These are phyloP conservation scores for Ypsolopha scabrella DNA, from an alignment of 2,888 invertebrate genomes.

Conservation along the genomic window DNA sequence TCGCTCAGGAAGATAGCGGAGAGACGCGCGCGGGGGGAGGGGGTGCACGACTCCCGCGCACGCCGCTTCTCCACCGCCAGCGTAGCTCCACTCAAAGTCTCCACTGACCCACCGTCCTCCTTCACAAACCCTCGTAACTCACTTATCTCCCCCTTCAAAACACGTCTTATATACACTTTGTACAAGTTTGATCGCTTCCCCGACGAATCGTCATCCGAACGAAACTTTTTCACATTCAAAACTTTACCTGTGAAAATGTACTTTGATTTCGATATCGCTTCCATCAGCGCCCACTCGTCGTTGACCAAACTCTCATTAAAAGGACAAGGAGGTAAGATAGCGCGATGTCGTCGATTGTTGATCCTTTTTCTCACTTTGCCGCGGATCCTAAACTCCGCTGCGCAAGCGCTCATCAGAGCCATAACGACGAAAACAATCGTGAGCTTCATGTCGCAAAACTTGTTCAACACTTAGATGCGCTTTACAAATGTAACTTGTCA, in stretches of 20 bases:
- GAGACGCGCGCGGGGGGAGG: conserved; percentile 52
- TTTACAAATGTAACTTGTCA: conserved; percentile 56
- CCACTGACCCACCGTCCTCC: conserved; percentile 35
- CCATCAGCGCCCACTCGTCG: conserved; percentile 63
- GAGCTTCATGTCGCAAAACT: conserved; percentile 51
- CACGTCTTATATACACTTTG: conserved; percentile 52
- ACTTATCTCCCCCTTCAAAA: conserved; percentile 55
- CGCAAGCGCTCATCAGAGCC: conserved; percentile 47
- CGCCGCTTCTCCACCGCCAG: conserved; percentile 43
- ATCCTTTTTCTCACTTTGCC: conserved; percentile 62
- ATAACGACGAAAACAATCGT: conserved; percentile 57
- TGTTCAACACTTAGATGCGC: conserved; percentile 41
- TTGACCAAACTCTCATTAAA: conserved; percentile 65
- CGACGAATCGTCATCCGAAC: conserved; percentile 28
- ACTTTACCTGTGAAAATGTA: conserved; percentile 67
- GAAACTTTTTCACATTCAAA: conserved; percentile 52
- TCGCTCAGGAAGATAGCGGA: conserved; percentile 62
- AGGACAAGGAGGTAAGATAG: conserved; percentile 50
- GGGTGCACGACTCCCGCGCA: conserved; percentile 47
- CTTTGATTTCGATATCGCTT: conserved; percentile 60
- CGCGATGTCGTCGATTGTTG: conserved; percentile 49
- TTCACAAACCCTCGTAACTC: conserved; percentile 47
- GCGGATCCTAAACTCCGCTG: conserved; percentile 54
- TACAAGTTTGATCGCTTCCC: conserved; percentile 54
- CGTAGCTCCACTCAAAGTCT: conserved; percentile 49